Base-by-base conservation (phyloP, 2,888 invertebrate species). In the Torymus tubicola region DNA sequence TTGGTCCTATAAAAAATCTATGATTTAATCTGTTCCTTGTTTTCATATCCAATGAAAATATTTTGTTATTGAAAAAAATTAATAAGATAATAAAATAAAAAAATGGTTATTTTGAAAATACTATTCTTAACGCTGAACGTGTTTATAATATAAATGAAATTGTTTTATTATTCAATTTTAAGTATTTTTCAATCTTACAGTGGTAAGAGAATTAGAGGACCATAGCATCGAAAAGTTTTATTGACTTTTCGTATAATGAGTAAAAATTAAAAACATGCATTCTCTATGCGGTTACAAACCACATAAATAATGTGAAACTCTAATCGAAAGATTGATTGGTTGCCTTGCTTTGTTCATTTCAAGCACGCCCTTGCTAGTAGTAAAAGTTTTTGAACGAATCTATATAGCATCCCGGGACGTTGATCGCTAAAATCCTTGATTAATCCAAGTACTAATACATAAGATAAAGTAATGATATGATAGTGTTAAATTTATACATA, bases 401-500 rank as follows among this genome's bases (percentile, higher is more conserved):
- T 86, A 82, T 87, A 86, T 86, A 85, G 84, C 85, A 87, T 87
- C 86, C 85, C 86, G 85, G 86, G 86, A 85, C 86, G 87, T 86
- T 85, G 87, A 85, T 84, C 85, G 86, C 86, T 85, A 84, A 85
- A 82, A 85, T 78, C 83, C 84, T 85, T 85, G 83, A 86, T 86
- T 86, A 83, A 86, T 85, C 81, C 84, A 86, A 86, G 82, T 86
- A 85, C 79, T 85, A 85, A 78, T 76, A 70, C 80, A 83, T 86
- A 86, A 85, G 86, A 77, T 78, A 82, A 86, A 87, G 86, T 86
- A 87, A 88, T 86, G 85, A 86, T 86, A 85, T 84, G 85, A 86
- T 88, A 87, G 86, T 87, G 87, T 89, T 88, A 87, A 88, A 87
- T 89, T 89, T 89, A 88, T 88, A 89, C 87, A 87, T 86, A 86